These are phyloP conservation scores for Strix aluco DNA, from an alignment of 2,113 vertebrate species.

Conservation along the genomic window DNA sequence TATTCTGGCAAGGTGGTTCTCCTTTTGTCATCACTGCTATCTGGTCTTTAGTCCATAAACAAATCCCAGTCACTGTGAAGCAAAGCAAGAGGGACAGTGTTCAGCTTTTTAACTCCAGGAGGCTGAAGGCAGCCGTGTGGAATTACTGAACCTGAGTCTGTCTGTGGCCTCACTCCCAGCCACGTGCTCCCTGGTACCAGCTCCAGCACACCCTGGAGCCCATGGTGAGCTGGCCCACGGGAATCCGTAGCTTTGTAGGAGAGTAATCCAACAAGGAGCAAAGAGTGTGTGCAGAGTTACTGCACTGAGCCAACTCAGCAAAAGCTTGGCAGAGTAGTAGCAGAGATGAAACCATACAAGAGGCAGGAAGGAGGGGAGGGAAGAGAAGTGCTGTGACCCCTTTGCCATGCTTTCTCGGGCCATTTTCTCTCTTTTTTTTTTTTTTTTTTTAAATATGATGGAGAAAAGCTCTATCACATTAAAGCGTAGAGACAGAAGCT, in stretches of 20 bases:
- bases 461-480: background rate
- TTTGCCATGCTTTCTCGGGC: background rate
- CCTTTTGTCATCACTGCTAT: background rate
- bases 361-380: background rate
- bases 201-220: background rate
- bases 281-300: background rate
- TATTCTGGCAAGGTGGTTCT: background rate
- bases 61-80: background rate
- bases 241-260: fast-evolving
- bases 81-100: background rate
- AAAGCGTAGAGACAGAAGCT: background rate
- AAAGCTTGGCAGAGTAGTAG: background rate
- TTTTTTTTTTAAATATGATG: fast-evolving
- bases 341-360: fast-evolving
- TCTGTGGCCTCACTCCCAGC: fast-evolving
- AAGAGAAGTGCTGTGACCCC: background rate
- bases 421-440: background rate
- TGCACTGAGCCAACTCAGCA: fast-evolving
- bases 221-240: fast-evolving
- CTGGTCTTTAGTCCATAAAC: background rate
- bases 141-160: background rate
- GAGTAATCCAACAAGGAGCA: background rate
- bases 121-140: background rate
- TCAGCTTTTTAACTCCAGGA: background rate
- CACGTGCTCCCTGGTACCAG: background rate